Evolutionary conservation across 2,797 vertebrate species (phyloP).

Genomic region (Protosalanx chinensis): DNA sequence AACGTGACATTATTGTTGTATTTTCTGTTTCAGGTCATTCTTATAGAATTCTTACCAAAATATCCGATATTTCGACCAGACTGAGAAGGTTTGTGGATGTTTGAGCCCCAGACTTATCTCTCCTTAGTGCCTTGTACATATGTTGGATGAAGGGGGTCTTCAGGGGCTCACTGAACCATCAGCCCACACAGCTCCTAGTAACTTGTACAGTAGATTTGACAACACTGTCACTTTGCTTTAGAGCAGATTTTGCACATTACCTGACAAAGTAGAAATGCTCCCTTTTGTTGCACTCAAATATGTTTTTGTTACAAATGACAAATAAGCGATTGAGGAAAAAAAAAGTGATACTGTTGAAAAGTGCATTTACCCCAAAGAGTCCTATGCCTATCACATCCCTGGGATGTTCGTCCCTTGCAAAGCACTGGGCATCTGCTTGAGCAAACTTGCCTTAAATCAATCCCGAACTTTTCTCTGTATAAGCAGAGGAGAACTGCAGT

Average conservation of each 20-base stretch:
- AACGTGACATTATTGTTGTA: not conserved
- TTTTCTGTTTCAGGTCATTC: conserved; percentile 83
- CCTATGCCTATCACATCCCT: conserved; percentile 52
- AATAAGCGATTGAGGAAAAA: conserved; percentile 43
- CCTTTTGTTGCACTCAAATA: conserved; percentile 82
- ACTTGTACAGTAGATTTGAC: conserved; percentile 83
- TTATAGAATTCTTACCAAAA: conserved; percentile 99
- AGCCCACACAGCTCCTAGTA: conserved; percentile 70
- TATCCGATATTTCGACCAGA: conserved; percentile 99
- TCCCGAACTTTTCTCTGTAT: conserved; percentile 27
- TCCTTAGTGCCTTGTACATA: conserved; percentile 99
- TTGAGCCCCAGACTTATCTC: conserved; percentile 84
- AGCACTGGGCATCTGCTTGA: conserved; percentile 75
- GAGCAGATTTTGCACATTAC: conserved; percentile 96
- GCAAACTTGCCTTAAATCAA: conserved; percentile 71
- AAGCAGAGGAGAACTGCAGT: conserved; percentile 44
- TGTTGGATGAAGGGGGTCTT: conserved; percentile 89
- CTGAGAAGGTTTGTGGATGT: conserved; percentile 78
- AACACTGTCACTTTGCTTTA: conserved; percentile 91
- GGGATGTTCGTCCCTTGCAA: conserved; percentile 67
- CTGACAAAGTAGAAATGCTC: conserved; percentile 76
- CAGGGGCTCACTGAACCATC: conserved; percentile 69
- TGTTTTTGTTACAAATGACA: conserved; percentile 56
- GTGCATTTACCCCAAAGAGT: conserved; percentile 78
- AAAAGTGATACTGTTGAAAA: conserved; percentile 75